A percentile compares a stretch with the other conserved stretches of the same genome.
Conservation (phyloP, 2,113 vertebrate genomes). For the Paralichthys olivaceus region DNA sequence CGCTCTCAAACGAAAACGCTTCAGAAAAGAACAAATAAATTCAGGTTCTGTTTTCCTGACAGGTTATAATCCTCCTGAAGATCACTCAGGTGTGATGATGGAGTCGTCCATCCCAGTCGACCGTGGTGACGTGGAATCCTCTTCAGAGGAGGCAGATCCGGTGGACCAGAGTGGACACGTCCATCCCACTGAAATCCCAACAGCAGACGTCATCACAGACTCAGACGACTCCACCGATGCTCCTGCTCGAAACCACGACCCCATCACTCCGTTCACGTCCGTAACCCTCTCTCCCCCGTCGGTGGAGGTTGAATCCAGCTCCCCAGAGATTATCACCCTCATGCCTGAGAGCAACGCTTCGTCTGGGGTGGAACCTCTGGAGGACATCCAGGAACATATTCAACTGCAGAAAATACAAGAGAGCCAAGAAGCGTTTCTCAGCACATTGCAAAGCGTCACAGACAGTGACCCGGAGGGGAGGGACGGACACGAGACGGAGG, state of each 20-base stretch:
- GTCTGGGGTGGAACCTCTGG: conserved; percentile 20
- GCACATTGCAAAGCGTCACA: conserved; percentile 30
- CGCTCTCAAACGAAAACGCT: no score
- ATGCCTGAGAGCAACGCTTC: conserved; percentile 42
- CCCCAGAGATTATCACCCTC: conserved; percentile 30
- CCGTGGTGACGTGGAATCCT: conserved; percentile 16
- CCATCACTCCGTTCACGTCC: conserved; percentile 41
- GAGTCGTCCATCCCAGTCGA: background rate
- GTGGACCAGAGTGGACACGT: conserved; percentile 32
- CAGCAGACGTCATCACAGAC: conserved; percentile 17
- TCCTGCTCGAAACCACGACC: background rate
- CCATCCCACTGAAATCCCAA: conserved; percentile 12
- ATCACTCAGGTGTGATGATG: conserved; percentile 6
- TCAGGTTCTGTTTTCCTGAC: background rate
- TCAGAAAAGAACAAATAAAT: no score
- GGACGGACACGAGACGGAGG: background rate
- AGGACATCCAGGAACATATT: conserved; percentile 46
- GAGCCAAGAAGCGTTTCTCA: conserved; percentile 25
- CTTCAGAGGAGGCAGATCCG: conserved; percentile 32
- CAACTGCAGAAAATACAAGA: conserved; percentile 51
- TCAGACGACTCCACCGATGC: conserved; percentile 19
- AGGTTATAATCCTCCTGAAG: conserved; percentile 58
- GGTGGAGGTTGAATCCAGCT: conserved; percentile 47
- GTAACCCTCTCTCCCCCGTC: conserved; percentile 36
- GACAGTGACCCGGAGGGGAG: background rate